Conservation (phyloP, 2,113 vertebrate species). For the Tragelaphus scriptus region DNA sequence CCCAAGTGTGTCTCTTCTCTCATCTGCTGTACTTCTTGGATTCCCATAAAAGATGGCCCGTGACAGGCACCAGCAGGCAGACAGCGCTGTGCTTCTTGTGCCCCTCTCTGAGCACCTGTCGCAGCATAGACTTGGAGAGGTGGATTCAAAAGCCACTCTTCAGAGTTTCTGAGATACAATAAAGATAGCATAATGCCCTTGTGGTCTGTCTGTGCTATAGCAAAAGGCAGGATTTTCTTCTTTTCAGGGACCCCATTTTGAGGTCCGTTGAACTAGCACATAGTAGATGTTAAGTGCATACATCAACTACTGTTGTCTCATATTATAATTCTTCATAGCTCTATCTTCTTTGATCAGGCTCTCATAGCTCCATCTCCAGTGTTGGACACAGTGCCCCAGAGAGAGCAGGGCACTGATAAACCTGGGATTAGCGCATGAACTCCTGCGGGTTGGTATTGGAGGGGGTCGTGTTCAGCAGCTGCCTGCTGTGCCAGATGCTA, state of each 20-base stretch:
- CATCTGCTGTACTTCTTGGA: not conserved
- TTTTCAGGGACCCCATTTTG: not conserved
- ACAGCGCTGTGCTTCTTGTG: not conserved
- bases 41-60: not conserved
- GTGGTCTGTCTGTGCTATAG: no score
- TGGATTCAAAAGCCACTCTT: not conserved
- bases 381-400: not conserved
- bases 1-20: not conserved
- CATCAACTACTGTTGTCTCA: not conserved
- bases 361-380: not conserved
- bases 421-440: not conserved
- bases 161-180: not conserved
- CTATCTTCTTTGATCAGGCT: not conserved
- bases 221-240: not conserved
- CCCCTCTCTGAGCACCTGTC: not conserved
- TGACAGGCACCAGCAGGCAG: not conserved
- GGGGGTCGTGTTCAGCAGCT: not conserved
- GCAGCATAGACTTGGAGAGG: not conserved
- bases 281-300: not conserved
- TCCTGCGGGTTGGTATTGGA: not conserved
- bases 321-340: not conserved
- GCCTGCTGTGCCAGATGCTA: not conserved
- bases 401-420: not conserved
- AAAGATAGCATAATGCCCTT: not conserved
- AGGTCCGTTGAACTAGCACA: not conserved